Conservation (phyloP, 1,140 invertebrate species). For the Tribolium madens region DNA sequence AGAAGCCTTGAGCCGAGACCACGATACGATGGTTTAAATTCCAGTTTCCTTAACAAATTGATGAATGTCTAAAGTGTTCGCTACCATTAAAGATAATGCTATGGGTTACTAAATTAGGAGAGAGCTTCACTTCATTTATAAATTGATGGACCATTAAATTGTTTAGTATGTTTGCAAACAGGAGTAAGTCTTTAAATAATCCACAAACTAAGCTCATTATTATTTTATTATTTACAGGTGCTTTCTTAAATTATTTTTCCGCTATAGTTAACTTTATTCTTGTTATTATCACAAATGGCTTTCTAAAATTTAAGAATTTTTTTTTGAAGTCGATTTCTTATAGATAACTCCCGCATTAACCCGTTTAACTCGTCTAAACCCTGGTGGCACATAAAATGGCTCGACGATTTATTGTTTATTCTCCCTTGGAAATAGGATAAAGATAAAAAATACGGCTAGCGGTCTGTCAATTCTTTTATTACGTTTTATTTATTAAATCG, state of each 20-base stretch:
- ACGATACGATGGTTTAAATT: not conserved
- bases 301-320: not conserved
- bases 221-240: conserved; percentile 22
- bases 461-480: conserved; percentile 21
- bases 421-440: conserved; percentile 34
- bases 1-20: not conserved
- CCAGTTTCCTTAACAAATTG: not conserved
- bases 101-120: conserved; percentile 18
- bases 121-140: conserved; percentile 17
- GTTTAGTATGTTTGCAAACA: conserved; percentile 37
- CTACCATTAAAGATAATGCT: conserved; percentile 9
- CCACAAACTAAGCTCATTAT: conserved; percentile 27
- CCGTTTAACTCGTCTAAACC: conserved; percentile 31
- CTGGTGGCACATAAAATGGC: conserved; percentile 33
- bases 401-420: conserved; percentile 38
- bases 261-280: not conserved
- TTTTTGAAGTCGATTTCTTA: conserved; percentile 24
- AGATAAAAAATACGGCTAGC: conserved; percentile 22
- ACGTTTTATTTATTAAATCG: not conserved
- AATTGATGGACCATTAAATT: conserved; percentile 37
- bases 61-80: conserved; percentile 1
- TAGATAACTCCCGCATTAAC: conserved; percentile 27
- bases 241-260: not conserved
- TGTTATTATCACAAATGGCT: not conserved
- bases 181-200: conserved; percentile 23